Evolutionary conservation across 2,113 vertebrate species (phyloP).

Genomic region (Leiothrix lutea): DNA sequence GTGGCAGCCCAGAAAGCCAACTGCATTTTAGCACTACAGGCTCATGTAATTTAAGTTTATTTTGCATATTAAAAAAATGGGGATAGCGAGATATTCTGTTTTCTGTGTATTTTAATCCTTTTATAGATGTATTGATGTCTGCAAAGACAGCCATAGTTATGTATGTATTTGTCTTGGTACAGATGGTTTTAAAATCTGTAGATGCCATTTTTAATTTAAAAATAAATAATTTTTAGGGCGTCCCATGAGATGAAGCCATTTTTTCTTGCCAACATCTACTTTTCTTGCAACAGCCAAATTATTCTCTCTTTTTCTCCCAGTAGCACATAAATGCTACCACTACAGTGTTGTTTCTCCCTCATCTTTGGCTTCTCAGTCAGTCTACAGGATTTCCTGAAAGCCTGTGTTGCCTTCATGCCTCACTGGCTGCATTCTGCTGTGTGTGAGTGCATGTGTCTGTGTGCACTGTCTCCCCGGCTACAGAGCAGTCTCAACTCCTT

Average conservation of each 20-base stretch:
- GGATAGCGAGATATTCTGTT: background rate
- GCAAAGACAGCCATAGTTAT: background rate
- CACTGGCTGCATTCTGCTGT: background rate
- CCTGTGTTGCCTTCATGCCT: background rate
- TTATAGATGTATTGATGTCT: background rate
- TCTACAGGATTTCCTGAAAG: background rate
- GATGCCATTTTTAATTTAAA: background rate
- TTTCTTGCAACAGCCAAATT: background rate
- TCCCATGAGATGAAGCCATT: background rate
- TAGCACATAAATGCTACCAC: background rate
- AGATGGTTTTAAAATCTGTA: background rate
- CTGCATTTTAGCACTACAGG: background rate
- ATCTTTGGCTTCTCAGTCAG: background rate
- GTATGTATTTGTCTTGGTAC: background rate
- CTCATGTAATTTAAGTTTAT: background rate
- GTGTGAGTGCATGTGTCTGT: rapidly evolving
- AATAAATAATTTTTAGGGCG: background rate
- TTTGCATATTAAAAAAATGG: background rate
- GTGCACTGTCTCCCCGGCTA: background rate
- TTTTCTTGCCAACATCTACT: background rate
- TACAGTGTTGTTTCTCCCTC: background rate
- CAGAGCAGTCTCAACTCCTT: rapidly evolving
- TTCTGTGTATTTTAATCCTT: background rate
- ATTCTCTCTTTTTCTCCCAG: background rate
- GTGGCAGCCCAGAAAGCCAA: background rate